Evolutionary conservation across 2,797 vertebrate genomes (phyloP).

Genomic region (Sebastes steindachneri): DNA sequence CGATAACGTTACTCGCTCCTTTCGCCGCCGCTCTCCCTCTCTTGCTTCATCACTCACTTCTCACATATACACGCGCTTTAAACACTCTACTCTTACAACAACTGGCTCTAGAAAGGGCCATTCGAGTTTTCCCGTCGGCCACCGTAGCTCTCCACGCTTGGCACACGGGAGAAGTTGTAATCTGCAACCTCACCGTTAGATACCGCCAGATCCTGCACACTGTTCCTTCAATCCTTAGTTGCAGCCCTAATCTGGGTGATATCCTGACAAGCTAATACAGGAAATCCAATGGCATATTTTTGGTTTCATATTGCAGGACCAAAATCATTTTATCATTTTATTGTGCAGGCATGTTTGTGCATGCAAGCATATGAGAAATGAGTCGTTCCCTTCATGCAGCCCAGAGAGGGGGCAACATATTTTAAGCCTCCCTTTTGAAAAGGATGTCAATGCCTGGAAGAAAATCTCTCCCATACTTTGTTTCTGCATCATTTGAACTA

Average conservation of each 20-base stretch:
- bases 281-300: background rate
- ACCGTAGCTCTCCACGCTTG: too few species aligned
- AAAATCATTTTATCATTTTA: background rate
- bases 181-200: too few species aligned
- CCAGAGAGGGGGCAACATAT: background rate
- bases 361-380: background rate
- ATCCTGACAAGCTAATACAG: slow-evolving; percentile 1
- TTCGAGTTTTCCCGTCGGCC: too few species aligned
- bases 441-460: slow-evolving; percentile 25
- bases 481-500: slow-evolving; percentile 57
- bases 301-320: background rate
- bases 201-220: too few species aligned
- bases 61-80: too few species aligned
- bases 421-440: slow-evolving; percentile 33
- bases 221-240: too few species aligned
- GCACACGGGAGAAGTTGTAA: too few species aligned
- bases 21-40: too few species aligned
- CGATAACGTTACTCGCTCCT: too few species aligned
- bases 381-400: slow-evolving; percentile 2
- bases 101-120: too few species aligned
- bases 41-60: too few species aligned
- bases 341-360: background rate
- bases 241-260: background rate
- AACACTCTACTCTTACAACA: too few species aligned
- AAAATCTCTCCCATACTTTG: slow-evolving; percentile 36